A percentile compares a stretch with the other conserved stretches of the same genome.
Conservation (phyloP, 1,140 invertebrate genomes). For the Carposina sasakii region DNA sequence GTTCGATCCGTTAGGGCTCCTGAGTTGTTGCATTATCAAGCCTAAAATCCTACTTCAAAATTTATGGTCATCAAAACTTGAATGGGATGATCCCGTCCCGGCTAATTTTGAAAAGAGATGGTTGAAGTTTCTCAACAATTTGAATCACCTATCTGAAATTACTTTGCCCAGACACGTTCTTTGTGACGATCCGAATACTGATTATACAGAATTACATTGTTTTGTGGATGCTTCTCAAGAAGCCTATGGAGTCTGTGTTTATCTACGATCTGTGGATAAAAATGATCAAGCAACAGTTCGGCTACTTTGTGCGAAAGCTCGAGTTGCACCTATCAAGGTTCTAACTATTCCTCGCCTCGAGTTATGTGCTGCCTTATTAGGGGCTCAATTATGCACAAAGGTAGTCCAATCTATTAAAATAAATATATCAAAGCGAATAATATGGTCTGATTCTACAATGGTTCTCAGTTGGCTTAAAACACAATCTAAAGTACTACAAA, state of each 20-base stretch:
- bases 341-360: slow-evolving; percentile 12
- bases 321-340: slow-evolving; percentile 9
- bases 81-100: slow-evolving; percentile 18
- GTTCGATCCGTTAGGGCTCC: slow-evolving; percentile 18
- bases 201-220: slow-evolving; percentile 1
- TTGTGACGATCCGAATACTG: not conserved
- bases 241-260: slow-evolving; percentile 1
- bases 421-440: not conserved
- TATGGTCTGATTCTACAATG: slow-evolving; percentile 17
- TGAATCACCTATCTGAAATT: slow-evolving; percentile 1
- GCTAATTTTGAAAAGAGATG: not conserved
- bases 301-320: slow-evolving; percentile 5
- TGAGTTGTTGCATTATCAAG: slow-evolving; percentile 3
- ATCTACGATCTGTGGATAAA: not conserved
- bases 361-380: slow-evolving; percentile 3
- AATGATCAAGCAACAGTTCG: not conserved
- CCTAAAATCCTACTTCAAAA: slow-evolving; percentile 22
- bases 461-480: slow-evolving; percentile 11
- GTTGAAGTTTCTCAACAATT: not conserved
- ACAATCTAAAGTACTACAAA: slow-evolving; percentile 4
- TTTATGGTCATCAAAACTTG: slow-evolving; percentile 13
- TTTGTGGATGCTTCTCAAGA: not conserved
- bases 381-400: not conserved
- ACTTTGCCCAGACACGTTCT: slow-evolving; percentile 1
- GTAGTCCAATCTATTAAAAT: not conserved